phyloP scores from a whole-genome alignment of 30 jellyfish, hydroid and myxozoan genomes.

The Sanderia malayensis region DNA sequence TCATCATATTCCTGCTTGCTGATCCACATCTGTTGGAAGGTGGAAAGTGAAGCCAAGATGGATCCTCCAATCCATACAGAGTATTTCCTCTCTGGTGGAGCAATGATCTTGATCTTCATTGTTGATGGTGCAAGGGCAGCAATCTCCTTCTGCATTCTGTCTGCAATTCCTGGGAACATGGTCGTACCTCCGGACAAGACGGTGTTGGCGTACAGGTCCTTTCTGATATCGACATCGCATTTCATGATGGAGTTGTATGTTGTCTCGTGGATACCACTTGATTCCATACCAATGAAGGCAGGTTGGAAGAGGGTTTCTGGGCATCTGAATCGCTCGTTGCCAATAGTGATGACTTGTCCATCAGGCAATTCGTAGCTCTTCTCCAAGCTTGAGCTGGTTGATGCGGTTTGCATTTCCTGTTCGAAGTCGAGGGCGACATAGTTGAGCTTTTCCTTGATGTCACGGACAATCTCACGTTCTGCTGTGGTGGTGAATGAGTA shows the following conservation, averaged over 20 bases:
- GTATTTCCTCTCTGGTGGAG: conserved; percentile 99
- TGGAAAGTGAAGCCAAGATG: conserved; percentile 99
- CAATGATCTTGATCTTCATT: conserved; percentile 99
- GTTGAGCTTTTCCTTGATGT: conserved; percentile 99
- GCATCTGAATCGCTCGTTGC: conserved; percentile 99
- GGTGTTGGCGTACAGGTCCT: conserved; percentile 99
- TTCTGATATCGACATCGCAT: conserved; percentile 99
- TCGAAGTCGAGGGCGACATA: conserved; percentile 99
- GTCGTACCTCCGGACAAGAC: conserved; percentile 99
- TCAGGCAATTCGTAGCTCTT: conserved; percentile 99
- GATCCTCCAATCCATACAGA: conserved; percentile 99
- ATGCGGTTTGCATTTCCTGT: conserved; percentile 99
- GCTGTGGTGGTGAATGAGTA: conserved; percentile 99
- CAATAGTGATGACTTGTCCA: conserved; percentile 99
- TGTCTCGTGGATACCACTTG: conserved; percentile 99
- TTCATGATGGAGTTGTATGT: conserved; percentile 99
- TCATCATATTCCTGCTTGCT: conserved; percentile 99
- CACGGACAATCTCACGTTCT: conserved; percentile 99
- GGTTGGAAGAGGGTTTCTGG: conserved; percentile 99
- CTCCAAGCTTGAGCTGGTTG: conserved; percentile 99
- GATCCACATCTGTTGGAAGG: conserved; percentile 99
- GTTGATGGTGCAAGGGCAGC: conserved; percentile 99
- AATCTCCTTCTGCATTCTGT: conserved; percentile 99
- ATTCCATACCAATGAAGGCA: conserved; percentile 99
- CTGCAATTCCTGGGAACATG: conserved; percentile 99